Conservation (phyloP, 2,888 invertebrate genomes). For the Cantharis rufa region DNA sequence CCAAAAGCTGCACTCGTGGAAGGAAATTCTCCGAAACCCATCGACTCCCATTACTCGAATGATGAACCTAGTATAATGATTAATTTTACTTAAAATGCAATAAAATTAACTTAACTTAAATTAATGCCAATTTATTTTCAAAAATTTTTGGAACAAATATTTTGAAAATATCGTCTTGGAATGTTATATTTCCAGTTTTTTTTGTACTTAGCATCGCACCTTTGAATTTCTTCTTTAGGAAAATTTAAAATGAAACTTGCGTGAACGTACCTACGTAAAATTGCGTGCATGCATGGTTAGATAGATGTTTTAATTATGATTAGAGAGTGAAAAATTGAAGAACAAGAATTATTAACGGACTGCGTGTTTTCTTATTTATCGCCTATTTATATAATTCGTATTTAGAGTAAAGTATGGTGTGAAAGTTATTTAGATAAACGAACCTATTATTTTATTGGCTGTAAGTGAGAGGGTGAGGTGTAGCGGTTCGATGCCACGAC, state of each 20-base stretch:
- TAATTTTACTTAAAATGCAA: not conserved
- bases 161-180: no score
- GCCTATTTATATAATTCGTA: not conserved
- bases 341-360: not conserved
- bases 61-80: conserved; percentile 61
- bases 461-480: not conserved
- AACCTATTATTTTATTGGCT: not conserved
- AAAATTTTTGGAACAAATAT: not conserved
- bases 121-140: not conserved
- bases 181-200: no score
- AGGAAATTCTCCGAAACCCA: conserved; percentile 62
- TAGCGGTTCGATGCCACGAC: not conserved
- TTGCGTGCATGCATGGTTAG: not conserved
- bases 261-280: not conserved
- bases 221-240: not conserved
- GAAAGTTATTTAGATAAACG: not conserved
- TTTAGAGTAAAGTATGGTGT: not conserved
- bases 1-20: conserved; percentile 68
- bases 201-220: not conserved
- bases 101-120: not conserved
- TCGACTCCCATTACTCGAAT: conserved; percentile 63
- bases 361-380: not conserved
- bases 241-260: not conserved
- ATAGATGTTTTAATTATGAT: not conserved
- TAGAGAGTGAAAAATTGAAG: not conserved